Base-by-base conservation (phyloP, 2,113 vertebrate species). In the Siniperca chuatsi region DNA sequence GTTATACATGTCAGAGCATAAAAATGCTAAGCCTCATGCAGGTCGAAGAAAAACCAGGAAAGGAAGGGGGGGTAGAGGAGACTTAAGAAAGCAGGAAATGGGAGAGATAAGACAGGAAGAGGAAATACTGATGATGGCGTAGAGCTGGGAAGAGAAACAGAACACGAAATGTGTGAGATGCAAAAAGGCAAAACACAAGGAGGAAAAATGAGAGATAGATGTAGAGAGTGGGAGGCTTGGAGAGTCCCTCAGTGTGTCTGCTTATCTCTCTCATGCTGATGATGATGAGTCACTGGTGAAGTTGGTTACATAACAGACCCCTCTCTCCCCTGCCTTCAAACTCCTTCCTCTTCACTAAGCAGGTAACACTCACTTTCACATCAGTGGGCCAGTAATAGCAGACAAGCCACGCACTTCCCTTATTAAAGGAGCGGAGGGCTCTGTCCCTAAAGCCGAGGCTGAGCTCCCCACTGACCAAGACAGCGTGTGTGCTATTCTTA, bases 251-350 rank as follows among this genome's bases (percentile, higher is more conserved):
- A 65, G 87, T 92, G 87, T 74, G 90, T 91, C 91, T 91, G 90
- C 90, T 92, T 93, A 92, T 95, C 83, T 77, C 90, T 86, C 92
- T 90, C 87, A 90, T 92, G 84, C 82, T 91, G 91, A 89, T 92
- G 92, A 84, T 90, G 94, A 94, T 94, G 93, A 94, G 90, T 95
- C 93, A 95, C 90, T 94, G 88, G 89, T 90, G 85, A 92, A 92
- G 90, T 88, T 83, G 73, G 84, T 95, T 95, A 88, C 83, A 94
- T 94, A 95, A 95, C 88, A 84, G 82, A 85, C 82, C 85, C 69
- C 77, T 68, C 83, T 79, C 67, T 83, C 73, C 72, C 25, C 75
- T 80, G 88, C 84, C 84, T 87, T 85, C 84, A 89, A 90, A 89
- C 89, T 92, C 81, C 86, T 95, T 95, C 91, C 91, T 92, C 93